Conservation (phyloP, 2,113 vertebrate species). For the Delphinapterus leucas region DNA sequence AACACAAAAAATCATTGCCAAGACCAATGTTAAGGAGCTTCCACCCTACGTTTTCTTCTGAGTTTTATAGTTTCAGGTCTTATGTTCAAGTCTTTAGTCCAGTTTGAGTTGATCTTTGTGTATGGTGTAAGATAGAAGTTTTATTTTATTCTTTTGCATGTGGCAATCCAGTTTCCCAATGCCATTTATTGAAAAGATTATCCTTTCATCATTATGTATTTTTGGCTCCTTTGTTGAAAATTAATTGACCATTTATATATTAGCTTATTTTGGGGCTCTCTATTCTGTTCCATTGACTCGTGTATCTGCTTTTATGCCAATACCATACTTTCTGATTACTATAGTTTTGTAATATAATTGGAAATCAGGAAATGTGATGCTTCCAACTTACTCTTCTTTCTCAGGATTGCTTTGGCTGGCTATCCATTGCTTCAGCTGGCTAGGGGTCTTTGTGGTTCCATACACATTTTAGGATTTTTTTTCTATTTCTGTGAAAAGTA, state of each 20-base stretch:
- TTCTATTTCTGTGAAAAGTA: neutral
- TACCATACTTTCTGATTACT: neutral
- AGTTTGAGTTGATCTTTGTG: neutral
- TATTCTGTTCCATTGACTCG: neutral
- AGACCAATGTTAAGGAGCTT: neutral
- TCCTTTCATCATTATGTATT: neutral
- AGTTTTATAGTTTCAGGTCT: neutral
- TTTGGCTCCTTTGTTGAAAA: neutral
- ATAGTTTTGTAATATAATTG: neutral
- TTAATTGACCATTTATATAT: neutral
- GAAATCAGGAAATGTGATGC: neutral
- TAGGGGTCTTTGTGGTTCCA: neutral
- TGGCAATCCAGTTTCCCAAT: neutral
- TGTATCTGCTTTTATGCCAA: neutral
- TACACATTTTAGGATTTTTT: neutral
- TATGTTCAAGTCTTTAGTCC: neutral
- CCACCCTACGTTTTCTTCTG: neutral
- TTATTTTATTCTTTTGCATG: neutral
- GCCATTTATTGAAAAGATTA: neutral
- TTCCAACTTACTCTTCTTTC: neutral
- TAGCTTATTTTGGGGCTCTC: neutral
- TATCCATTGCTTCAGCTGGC: neutral
- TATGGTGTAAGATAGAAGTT: neutral
- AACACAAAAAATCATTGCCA: neutral
- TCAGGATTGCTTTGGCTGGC: neutral